Evolutionary conservation across 2,797 vertebrate species (phyloP).

Genomic region (Morus bassanus): DNA sequence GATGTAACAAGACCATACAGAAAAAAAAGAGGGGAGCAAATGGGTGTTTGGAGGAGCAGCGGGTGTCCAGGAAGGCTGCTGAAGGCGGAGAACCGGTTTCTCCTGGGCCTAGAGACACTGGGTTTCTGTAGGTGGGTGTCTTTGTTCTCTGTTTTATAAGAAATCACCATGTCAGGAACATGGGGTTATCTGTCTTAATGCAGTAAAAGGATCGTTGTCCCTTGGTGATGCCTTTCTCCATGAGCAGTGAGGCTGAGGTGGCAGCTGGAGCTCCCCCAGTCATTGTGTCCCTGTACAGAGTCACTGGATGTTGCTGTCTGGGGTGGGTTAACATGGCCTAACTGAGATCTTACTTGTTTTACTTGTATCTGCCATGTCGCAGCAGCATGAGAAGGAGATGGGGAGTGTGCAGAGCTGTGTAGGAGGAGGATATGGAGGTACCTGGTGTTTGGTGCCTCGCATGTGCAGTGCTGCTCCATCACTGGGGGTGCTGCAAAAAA

Average conservation of each 20-base stretch:
- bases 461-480: not conserved
- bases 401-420: not conserved
- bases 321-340: not conserved
- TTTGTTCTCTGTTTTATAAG: not conserved
- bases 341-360: not conserved
- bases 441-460: not conserved
- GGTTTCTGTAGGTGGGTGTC: not conserved
- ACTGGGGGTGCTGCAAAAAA: not conserved
- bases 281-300: rapidly evolving
- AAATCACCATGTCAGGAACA: not conserved
- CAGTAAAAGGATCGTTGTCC: not conserved
- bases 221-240: not conserved
- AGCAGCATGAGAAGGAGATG: not conserved
- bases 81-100: not conserved
- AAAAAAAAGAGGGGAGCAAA: not conserved
- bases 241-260: not conserved
- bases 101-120: not conserved
- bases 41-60: not conserved
- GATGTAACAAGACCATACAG: not conserved
- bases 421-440: not conserved
- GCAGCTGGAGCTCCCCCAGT: not conserved
- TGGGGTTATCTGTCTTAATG: not conserved
- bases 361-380: not conserved
- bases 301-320: not conserved
- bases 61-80: not conserved